These are phyloP conservation scores for Drosophila formosana DNA, from an alignment of 2,888 invertebrate genomes.

Conservation along the genomic window DNA sequence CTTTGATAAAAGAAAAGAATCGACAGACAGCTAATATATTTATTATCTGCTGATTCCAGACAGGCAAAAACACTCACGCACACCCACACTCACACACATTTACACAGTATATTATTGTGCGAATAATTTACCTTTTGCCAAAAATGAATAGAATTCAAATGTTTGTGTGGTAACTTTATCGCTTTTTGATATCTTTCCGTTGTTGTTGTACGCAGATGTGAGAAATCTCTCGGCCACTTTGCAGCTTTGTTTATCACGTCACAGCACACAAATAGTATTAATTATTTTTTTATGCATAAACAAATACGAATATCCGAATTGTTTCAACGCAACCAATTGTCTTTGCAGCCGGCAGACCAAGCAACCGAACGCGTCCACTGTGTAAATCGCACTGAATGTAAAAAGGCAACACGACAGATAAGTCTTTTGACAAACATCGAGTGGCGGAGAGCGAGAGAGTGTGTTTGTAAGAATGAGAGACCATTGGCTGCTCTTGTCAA, in stretches of 20 bases:
- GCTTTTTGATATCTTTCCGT: slow-evolving; percentile 19
- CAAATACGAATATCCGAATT: slow-evolving; percentile 31
- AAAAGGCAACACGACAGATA: slow-evolving; percentile 25
- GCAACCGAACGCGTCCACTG: slow-evolving; percentile 41
- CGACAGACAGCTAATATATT: slow-evolving; percentile 17
- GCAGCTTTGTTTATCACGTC: slow-evolving; percentile 47
- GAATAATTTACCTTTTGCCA: slow-evolving; percentile 44
- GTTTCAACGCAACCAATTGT: slow-evolving; percentile 15
- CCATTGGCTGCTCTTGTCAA: slow-evolving; percentile 7
- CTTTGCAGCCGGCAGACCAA: neutral
- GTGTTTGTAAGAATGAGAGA: slow-evolving; percentile 6
- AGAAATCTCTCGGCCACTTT: slow-evolving; percentile 22
- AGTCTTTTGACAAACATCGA: slow-evolving; percentile 14
- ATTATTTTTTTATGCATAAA: slow-evolving; percentile 47
- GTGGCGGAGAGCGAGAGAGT: slow-evolving; percentile 3
- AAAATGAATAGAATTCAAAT: slow-evolving; percentile 34
- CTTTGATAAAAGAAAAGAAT: slow-evolving; percentile 18
- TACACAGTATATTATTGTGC: slow-evolving; percentile 5
- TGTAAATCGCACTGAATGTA: slow-evolving; percentile 40
- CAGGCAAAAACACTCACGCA: neutral
- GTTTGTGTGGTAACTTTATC: slow-evolving; percentile 19
- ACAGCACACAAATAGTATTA: slow-evolving; percentile 28
- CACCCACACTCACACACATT: neutral
- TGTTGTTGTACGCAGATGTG: slow-evolving; percentile 33
- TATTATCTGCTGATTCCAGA: slow-evolving; percentile 24